Evolutionary conservation across 2,797 vertebrate genomes (phyloP), one percentile per base, ranked within the genome.

Genomic region (Hephaestus fuliginosus): DNA sequence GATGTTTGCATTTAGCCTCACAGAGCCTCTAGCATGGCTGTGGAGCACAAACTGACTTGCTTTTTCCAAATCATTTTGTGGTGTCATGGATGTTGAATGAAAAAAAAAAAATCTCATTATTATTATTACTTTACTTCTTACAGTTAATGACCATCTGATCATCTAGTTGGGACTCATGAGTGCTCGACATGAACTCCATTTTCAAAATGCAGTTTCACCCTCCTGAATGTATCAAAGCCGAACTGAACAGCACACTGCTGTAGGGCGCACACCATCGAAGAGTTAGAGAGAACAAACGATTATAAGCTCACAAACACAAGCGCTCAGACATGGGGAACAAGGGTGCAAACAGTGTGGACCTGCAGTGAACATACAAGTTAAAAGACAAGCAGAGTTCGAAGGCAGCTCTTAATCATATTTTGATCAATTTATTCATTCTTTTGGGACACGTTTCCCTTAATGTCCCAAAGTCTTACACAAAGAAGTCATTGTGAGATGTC

Each of bases 341-440:
- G 18, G 4, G 10, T 2, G 55, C 61, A 55, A 30, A 57, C 49
- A 33, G 48, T 65, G 14, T 2, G 0, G 44, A 79, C 11, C 4
- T 1, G 18, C 44, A 48, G 6, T 14, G n/a, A 18, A 67, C 53
- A 79, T 20, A 43, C 14, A 51, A 6, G 48, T 20, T 14, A 41
- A 89, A 78, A 74, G 74, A 85, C 1, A 25, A 90, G 83, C 86
- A 91, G 87, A 89, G 70, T 56, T 85, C 18, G 67, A 84, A 92
- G 83, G 52, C 83, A 76, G 90, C 82, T 85, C 75, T 89, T 88
- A 89, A 89, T 93, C 89, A 88, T 91, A 88, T 93, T 93, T 89
- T 92, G 92, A 95, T 95, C 93, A 88, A 87, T 96, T 96, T 96
- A 96, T 96, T 96, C 89, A 93, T 94, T 95, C 93, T 91, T 90